phyloP scores from a whole-genome alignment of 1,140 invertebrate genomes.

The Drosophila melanogaster region Release_6_plus_ISO1_MT NT_033779.5:4285501-4286000 shows the following conservation, averaged over 20 bases:
- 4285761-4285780: constrained; percentile 7
- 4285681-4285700: constrained; percentile 71
- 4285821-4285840: constrained; percentile 55
- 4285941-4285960: constrained; percentile 22
- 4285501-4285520: constrained; percentile 47
- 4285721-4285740: constrained; percentile 38
- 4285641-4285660: constrained; percentile 27
- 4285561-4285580: constrained; percentile 14
- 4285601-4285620: constrained; percentile 49
- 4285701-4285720: neutral
- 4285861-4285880: constrained; percentile 8
- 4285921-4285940: neutral
- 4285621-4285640: constrained; percentile 17
- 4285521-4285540: constrained; percentile 60
- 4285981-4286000: constrained; percentile 2
- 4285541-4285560: constrained; percentile 13
- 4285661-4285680: constrained; percentile 34
- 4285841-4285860: neutral
- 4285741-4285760: constrained; percentile 29
- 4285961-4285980: constrained; percentile 10
- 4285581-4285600: constrained; percentile 43
- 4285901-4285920: constrained; percentile 3
- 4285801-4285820: constrained; percentile 33
- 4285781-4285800: constrained; percentile 4
- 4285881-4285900: no score